Conservation (phyloP, 2,113 vertebrate genomes). For the Triplophysa rosa region DNA sequence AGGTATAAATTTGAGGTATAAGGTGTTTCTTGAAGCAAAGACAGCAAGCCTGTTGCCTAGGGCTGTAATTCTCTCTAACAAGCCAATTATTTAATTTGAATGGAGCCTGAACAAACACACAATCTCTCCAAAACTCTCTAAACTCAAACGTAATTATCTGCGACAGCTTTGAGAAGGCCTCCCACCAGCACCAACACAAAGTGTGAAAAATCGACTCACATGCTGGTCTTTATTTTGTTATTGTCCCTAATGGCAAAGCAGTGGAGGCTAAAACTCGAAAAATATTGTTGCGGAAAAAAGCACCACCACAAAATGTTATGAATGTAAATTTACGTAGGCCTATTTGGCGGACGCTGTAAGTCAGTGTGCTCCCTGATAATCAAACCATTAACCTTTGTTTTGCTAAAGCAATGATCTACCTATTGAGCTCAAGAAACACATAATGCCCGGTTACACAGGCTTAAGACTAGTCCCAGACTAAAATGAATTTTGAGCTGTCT, state of each 20-base stretch:
- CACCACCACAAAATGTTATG: background rate
- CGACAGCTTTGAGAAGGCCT: background rate
- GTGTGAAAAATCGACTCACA: background rate
- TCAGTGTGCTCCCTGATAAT: too few species aligned
- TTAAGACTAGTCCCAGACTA: too few species aligned
- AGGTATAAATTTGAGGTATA: background rate
- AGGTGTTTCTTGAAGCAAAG: conserved; percentile 23
- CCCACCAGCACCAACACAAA: background rate
- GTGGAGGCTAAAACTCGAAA: background rate
- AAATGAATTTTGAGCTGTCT: too few species aligned
- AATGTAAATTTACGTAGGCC: too few species aligned
- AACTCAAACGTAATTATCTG: conserved; percentile 18
- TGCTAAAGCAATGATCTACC: too few species aligned
- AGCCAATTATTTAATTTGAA: conserved; percentile 53
- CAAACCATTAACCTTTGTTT: too few species aligned
- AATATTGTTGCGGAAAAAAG: background rate
- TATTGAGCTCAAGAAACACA: too few species aligned
- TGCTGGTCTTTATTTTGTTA: background rate
- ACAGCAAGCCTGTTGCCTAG: conserved; percentile 29
- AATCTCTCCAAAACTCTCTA: background rate
- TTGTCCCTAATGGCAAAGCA: background rate
- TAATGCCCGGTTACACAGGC: too few species aligned
- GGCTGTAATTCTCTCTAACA: conserved; percentile 33
- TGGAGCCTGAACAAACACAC: conserved; percentile 28
- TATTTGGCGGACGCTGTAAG: too few species aligned